A percentile compares a stretch with the other conserved stretches of the same genome.
Conservation (phyloP, 1,140 invertebrate genomes). For the Aphelinus atriplicis region DNA sequence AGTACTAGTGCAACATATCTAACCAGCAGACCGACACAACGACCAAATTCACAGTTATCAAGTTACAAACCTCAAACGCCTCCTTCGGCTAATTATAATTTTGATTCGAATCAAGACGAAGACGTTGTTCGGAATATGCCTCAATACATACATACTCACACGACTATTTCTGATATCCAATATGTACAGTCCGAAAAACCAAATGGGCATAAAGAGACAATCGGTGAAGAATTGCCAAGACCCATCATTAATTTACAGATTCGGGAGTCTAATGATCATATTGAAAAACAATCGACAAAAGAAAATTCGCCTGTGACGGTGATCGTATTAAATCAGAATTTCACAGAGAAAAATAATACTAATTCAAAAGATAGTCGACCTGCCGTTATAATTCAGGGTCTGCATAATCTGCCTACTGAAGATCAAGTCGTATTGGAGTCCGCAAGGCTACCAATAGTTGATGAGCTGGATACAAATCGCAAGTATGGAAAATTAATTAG, state of each 20-base stretch:
- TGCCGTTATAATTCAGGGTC: too few relatives aligned
- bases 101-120: not conserved
- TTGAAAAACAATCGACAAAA: too few relatives aligned
- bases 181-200: not conserved
- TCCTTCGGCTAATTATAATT: not conserved
- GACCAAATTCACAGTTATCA: not conserved
- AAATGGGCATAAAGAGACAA: not conserved
- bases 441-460: too few relatives aligned
- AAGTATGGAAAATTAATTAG: too few relatives aligned
- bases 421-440: too few relatives aligned
- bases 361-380: too few relatives aligned
- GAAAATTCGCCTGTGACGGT: too few relatives aligned
- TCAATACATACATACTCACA: conserved; percentile 18
- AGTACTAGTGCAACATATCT: not conserved
- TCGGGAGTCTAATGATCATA: too few relatives aligned
- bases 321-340: too few relatives aligned
- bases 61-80: not conserved
- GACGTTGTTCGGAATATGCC: not conserved
- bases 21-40: not conserved
- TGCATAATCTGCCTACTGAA: too few relatives aligned
- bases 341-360: too few relatives aligned
- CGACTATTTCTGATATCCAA: conserved; percentile 1
- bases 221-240: not conserved
- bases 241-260: not conserved
- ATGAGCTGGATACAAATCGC: too few relatives aligned